Conservation (phyloP, 2,888 invertebrate species). For the Hydropsyche betteni region DNA sequence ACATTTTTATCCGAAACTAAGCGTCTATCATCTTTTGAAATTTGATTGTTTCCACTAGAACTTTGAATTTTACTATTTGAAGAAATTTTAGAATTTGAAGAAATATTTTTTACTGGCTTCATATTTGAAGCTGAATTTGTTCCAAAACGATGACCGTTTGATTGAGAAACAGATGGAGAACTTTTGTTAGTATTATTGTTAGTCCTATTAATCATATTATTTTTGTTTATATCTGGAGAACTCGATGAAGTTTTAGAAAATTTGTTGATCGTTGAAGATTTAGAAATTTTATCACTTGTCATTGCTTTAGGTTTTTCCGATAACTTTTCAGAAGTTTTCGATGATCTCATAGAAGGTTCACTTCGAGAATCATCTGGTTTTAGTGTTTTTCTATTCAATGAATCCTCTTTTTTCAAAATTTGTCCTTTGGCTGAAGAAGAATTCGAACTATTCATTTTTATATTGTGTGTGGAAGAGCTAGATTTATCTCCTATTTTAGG, state of each 20-base stretch:
- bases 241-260: slow-evolving; percentile 46
- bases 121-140: slow-evolving; percentile 21
- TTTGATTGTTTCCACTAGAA: background rate
- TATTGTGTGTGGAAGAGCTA: slow-evolving; percentile 29
- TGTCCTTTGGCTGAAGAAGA: background rate
- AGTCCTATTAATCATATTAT: slow-evolving; percentile 59
- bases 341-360: slow-evolving; percentile 54
- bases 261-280: slow-evolving; percentile 53
- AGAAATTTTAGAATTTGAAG: background rate
- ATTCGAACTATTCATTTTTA: too few species aligned
- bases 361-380: slow-evolving; percentile 40
- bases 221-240: slow-evolving; percentile 55
- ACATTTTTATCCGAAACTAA: too few species aligned
- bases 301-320: slow-evolving; percentile 54
- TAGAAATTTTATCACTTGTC: slow-evolving; percentile 45
- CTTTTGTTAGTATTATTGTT: slow-evolving; percentile 7
- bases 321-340: slow-evolving; percentile 53
- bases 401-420: slow-evolving; percentile 30
- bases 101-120: slow-evolving; percentile 19
- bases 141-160: background rate
- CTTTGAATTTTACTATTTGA: background rate
- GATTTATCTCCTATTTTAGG: slow-evolving; percentile 65
- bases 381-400: slow-evolving; percentile 53
- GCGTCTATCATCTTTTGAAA: background rate
- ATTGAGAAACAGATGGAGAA: slow-evolving; percentile 24